phyloP scores from a whole-genome alignment of 2,797 vertebrate species.

The Pempheris klunzingeri region DNA sequence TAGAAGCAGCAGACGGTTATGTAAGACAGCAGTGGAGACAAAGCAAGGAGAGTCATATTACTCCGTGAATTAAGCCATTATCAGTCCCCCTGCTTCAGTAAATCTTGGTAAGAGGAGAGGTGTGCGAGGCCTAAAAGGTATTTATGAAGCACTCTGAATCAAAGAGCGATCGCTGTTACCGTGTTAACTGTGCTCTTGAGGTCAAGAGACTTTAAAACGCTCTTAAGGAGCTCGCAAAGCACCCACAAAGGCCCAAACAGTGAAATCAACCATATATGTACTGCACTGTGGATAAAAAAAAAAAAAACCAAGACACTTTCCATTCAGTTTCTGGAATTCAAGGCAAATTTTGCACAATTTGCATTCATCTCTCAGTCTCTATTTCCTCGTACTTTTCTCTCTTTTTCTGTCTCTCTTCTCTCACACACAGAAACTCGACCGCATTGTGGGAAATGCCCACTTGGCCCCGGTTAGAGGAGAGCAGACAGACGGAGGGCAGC shows the following conservation, averaged over 20 bases:
- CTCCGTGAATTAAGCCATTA: slow-evolving; percentile 59
- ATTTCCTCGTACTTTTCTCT: slow-evolving; percentile 3
- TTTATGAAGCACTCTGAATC: slow-evolving; percentile 57
- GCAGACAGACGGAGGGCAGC: slow-evolving; percentile 25
- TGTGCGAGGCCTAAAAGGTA: slow-evolving; percentile 49
- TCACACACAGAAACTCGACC: slow-evolving; percentile 3
- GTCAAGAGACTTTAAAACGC: slow-evolving; percentile 44
- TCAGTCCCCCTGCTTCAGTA: slow-evolving; percentile 48
- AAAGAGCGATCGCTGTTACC: slow-evolving; percentile 25
- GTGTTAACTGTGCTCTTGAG: slow-evolving; percentile 49
- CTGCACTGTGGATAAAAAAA: too few species aligned
- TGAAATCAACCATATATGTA: slow-evolving; percentile 13
- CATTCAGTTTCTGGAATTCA: slow-evolving; percentile 25
- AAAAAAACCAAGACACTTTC: slow-evolving; percentile 27
- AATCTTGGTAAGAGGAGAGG: slow-evolving; percentile 57
- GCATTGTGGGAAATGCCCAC: slow-evolving; percentile 64
- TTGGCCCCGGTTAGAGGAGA: slow-evolving; percentile 22
- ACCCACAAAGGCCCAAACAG: slow-evolving; percentile 11
- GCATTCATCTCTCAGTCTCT: slow-evolving; percentile 17
- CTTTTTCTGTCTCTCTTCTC: slow-evolving; percentile 1
- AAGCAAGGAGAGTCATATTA: slow-evolving; percentile 44
- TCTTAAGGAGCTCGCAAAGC: slow-evolving; percentile 17
- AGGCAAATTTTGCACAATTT: slow-evolving; percentile 37
- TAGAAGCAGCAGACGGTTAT: slow-evolving; percentile 37
- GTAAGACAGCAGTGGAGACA: slow-evolving; percentile 42